Percentiles rank a stretch among this genome's conserved stretches.
Conservation (phyloP, 2,888 invertebrate species). For the Megastigmus dorsalis region DNA sequence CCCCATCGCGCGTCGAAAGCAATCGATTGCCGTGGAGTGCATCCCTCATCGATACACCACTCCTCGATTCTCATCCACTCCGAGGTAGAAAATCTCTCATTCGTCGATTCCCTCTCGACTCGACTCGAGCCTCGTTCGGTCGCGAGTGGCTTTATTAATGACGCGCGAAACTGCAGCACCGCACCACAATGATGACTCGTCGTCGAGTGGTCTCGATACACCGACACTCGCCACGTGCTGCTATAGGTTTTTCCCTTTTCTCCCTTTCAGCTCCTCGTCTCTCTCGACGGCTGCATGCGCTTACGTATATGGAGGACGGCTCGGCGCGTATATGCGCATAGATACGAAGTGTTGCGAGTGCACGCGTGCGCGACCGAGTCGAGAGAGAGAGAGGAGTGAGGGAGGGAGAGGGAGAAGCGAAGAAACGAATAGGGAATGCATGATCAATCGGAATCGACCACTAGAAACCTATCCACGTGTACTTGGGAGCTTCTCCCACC, state of each 20-base stretch:
- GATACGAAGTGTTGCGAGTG: neutral
- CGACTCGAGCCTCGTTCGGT: too few species aligned
- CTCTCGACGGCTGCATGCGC: too few species aligned
- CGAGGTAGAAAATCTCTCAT: too few species aligned
- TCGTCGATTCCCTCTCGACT: too few species aligned
- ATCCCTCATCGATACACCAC: too few species aligned
- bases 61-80: too few species aligned
- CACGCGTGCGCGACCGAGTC: neutral
- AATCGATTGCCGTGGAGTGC: too few species aligned
- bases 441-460: constrained; percentile 68
- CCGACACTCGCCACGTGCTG: constrained; percentile 5
- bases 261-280: neutral
- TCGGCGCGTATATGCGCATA: too few species aligned
- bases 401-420: neutral
- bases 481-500: constrained; percentile 24
- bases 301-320: too few species aligned
- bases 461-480: constrained; percentile 65
- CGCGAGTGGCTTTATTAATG: constrained; percentile 22
- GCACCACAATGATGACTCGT: neutral
- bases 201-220: neutral
- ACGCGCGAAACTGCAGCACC: neutral
- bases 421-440: constrained; percentile 51
- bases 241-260: constrained; percentile 3
- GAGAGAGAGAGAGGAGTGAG: too few species aligned
- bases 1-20: too few species aligned